These are phyloP conservation scores for Chironomus tepperi DNA, from an alignment of 1,140 invertebrate genomes.

Conservation along the genomic window DNA sequence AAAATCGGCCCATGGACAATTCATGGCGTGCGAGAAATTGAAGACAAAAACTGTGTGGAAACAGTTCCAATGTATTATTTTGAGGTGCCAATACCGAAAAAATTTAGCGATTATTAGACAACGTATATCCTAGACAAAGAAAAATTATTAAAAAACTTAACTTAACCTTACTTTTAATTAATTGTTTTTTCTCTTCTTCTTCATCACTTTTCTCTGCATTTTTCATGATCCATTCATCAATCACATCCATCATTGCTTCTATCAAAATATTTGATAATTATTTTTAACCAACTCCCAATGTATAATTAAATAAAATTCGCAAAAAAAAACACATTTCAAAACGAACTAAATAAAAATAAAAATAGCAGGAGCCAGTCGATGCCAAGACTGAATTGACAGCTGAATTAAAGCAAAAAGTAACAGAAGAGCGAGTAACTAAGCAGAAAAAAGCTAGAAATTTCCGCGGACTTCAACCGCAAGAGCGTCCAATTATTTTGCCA, in stretches of 20 bases:
- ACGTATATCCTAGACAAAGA: not conserved
- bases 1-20: constrained; percentile 5
- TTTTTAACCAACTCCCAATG: not conserved
- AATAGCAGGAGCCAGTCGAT: not conserved
- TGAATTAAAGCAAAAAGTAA: constrained; percentile 13
- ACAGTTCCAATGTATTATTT: constrained; percentile 11
- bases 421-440: constrained; percentile 39
- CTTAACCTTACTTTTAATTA: not conserved
- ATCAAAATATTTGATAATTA: not conserved
- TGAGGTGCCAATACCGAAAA: not conserved
- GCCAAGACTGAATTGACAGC: constrained; percentile 16
- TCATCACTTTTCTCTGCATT: not conserved
- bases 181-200: not conserved
- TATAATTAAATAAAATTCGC: not conserved
- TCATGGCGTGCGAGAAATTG: not conserved
- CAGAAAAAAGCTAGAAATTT: constrained; percentile 35
- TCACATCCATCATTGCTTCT: not conserved
- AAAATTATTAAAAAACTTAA: not conserved
- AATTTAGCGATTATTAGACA: constrained; percentile 16
- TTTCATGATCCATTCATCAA: not conserved
- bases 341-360: not conserved
- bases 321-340: constrained; percentile 21
- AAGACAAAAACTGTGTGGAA: constrained; percentile 18
- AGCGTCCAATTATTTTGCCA: constrained; percentile 51
- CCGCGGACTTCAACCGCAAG: constrained; percentile 41